A percentile compares a stretch with the other conserved stretches of the same genome.
Evolutionary conservation across 1,140 invertebrate species (phyloP).

Genomic region (Trichonephila clavipes): DNA sequence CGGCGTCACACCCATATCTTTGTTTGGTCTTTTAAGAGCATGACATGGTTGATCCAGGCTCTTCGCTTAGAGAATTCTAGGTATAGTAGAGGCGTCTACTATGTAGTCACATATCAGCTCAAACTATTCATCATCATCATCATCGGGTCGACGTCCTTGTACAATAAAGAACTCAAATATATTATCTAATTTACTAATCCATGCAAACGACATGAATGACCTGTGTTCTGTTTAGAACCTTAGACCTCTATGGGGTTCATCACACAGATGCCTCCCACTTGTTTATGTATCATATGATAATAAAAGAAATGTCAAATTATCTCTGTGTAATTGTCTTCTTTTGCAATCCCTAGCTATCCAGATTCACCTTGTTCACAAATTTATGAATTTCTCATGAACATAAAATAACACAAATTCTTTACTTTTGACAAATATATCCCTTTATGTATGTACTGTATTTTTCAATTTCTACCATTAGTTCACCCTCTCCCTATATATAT

Average conservation of each 20-base stretch:
- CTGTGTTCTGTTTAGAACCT: conserved; percentile 70
- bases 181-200: too few relatives aligned
- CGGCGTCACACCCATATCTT: background rate
- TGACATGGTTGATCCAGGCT: background rate
- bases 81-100: conserved; percentile 68
- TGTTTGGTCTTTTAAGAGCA: background rate
- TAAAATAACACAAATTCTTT: too few relatives aligned
- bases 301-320: conserved; percentile 55
- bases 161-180: conserved; percentile 26
- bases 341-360: background rate
- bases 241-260: conserved; percentile 70
- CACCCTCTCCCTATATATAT: too few relatives aligned
- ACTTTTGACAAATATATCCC: too few relatives aligned
- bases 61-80: conserved; percentile 12
- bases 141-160: conserved; percentile 39
- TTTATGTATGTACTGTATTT: too few relatives aligned
- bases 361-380: too few relatives aligned
- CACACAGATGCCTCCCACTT: conserved; percentile 66
- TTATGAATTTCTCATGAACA: too few relatives aligned
- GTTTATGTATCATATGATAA: conserved; percentile 72
- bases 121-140: conserved; percentile 50
- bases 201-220: conserved; percentile 13
- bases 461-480: too few relatives aligned
- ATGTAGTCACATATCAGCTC: conserved; percentile 75
- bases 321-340: background rate